Evolutionary conservation across 2,113 vertebrate genomes (phyloP).

Genomic region (Emberiza fucata): DNA sequence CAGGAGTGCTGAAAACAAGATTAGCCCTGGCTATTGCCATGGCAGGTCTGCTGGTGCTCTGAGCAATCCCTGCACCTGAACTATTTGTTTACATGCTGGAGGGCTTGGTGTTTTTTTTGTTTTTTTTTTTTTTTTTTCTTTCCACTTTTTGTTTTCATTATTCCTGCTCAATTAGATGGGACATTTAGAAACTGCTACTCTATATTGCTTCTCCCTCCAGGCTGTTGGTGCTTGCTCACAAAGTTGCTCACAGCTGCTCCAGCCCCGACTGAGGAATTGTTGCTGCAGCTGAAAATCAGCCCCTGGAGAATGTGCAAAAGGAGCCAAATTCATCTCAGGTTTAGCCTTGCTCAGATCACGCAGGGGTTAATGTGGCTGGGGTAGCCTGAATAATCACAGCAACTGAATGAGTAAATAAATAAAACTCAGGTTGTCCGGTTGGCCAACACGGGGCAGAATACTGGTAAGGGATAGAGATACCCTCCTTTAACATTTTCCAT

Average conservation of each 20-base stretch:
- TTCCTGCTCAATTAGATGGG: slow-evolving; percentile 62
- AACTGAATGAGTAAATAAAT: background rate
- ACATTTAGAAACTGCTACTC: slow-evolving; percentile 43
- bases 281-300: background rate
- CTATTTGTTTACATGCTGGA: slow-evolving; percentile 43
- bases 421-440: background rate
- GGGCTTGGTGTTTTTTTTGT: background rate
- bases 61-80: slow-evolving; percentile 7
- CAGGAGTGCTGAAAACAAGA: background rate
- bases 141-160: slow-evolving; percentile 27
- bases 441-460: background rate
- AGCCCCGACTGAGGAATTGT: background rate
- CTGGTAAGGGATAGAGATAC: too few species aligned
- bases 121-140: background rate
- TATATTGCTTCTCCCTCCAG: slow-evolving; percentile 31
- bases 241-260: slow-evolving; percentile 15
- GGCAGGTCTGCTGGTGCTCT: background rate
- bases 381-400: background rate
- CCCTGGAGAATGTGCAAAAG: background rate
- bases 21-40: background rate
- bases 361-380: background rate
- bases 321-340: background rate
- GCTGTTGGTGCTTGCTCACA: slow-evolving; percentile 6
- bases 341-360: background rate
- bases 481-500: background rate